These are phyloP conservation scores for Plecturocebus donacophilus DNA, from an alignment of 2,113 vertebrate species.

Conservation along the genomic window DNA sequence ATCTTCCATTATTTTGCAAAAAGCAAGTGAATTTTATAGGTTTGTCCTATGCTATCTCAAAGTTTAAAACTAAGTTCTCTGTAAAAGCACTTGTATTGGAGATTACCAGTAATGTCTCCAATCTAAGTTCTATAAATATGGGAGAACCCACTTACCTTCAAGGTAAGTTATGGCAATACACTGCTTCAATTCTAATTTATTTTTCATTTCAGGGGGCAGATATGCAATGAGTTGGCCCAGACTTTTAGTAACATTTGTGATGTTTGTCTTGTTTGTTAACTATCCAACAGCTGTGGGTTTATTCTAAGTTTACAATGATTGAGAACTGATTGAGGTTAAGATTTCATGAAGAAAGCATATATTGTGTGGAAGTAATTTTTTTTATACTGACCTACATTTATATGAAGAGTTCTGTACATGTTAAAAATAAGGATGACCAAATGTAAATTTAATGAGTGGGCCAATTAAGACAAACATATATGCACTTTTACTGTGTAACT, in stretches of 20 bases:
- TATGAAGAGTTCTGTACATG: conserved; percentile 74
- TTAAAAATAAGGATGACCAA: conserved; percentile 87
- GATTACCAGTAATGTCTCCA: conserved; percentile 63
- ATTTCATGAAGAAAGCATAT: conserved; percentile 77
- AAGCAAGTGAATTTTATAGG: conserved; percentile 77
- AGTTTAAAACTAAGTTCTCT: conserved; percentile 83
- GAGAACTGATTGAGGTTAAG: conserved; percentile 77
- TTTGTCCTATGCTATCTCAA: conserved; percentile 85
- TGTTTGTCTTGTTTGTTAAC: conserved; percentile 82
- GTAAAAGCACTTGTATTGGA: conserved; percentile 80
- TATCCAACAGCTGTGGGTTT: conserved; percentile 77
- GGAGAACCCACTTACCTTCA: conserved; percentile 83
- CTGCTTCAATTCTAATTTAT: conserved; percentile 88
- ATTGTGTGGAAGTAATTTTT: conserved; percentile 57
- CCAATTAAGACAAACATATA: conserved; percentile 87
- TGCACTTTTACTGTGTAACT: conserved; percentile 89
- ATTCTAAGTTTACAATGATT: conserved; percentile 84
- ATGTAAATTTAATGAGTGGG: conserved; percentile 87
- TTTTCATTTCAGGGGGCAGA: conserved; percentile 86
- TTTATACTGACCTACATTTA: conserved; percentile 67
- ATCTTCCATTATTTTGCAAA: conserved; percentile 86
- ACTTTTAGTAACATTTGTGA: conserved; percentile 85
- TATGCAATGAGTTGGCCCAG: conserved; percentile 87
- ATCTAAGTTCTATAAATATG: conserved; percentile 78
- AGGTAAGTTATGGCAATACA: conserved; percentile 87